Conservation (phyloP, 2,888 invertebrate genomes). For the Agrilus cyanescens region DNA sequence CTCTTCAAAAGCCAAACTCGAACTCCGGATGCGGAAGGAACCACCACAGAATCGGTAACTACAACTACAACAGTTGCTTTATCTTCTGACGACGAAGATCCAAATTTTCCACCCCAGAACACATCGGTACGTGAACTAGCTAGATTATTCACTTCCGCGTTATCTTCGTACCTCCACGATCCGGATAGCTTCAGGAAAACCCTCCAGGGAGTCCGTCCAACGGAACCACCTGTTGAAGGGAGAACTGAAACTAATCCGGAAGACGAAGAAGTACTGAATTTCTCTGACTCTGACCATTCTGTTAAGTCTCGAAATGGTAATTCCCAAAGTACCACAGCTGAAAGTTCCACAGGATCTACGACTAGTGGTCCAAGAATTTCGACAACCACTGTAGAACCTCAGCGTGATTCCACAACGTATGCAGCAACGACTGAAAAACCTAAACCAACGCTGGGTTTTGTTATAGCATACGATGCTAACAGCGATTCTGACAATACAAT, state of each 20-base stretch:
- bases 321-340: slow-evolving; percentile 34
- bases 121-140: slow-evolving; percentile 63
- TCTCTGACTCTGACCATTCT: slow-evolving; percentile 52
- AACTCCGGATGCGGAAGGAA: neutral
- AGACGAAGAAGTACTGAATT: slow-evolving; percentile 66
- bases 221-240: slow-evolving; percentile 50
- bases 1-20: slow-evolving; percentile 31
- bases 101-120: slow-evolving; percentile 48
- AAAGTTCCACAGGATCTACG: slow-evolving; percentile 2
- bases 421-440: neutral
- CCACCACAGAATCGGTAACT: neutral
- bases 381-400: slow-evolving; percentile 2
- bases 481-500: slow-evolving; percentile 25
- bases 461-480: slow-evolving; percentile 23
- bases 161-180: slow-evolving; percentile 72
- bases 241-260: slow-evolving; percentile 34
- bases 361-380: too few relatives aligned
- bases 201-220: slow-evolving; percentile 65
- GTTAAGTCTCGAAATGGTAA: slow-evolving; percentile 26
- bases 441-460: slow-evolving; percentile 29
- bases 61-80: slow-evolving; percentile 11
- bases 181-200: slow-evolving; percentile 70
- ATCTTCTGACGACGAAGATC: slow-evolving; percentile 38
- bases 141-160: slow-evolving; percentile 71
- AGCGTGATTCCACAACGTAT: slow-evolving; percentile 1